phyloP scores from a whole-genome alignment of 2,797 vertebrate species.

The Peromyscus melanophrys region DNA sequence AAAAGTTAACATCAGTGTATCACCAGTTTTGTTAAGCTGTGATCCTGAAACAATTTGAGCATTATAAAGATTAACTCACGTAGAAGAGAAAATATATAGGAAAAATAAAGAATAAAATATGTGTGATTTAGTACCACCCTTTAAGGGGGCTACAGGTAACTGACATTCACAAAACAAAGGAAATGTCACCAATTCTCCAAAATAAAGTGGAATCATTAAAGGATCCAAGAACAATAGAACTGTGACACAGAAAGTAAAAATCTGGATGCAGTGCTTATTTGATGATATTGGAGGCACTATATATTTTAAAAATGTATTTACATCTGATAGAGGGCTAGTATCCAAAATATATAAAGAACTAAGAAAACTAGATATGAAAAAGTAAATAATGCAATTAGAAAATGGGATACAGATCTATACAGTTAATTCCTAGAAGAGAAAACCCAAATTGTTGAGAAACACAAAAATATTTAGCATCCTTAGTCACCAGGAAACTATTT shows the following conservation, averaged over 20 bases:
- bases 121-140: neutral
- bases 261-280: neutral
- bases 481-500: too few species aligned
- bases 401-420: neutral
- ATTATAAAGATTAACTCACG: neutral
- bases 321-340: neutral
- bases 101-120: neutral
- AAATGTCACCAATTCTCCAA: neutral
- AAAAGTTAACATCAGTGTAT: neutral
- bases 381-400: neutral
- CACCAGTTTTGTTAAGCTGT: neutral
- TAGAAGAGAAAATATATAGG: neutral
- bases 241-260: neutral
- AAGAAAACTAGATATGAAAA: neutral
- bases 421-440: neutral
- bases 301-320: neutral
- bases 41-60: neutral
- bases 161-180: neutral
- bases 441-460: neutral
- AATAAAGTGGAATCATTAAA: neutral
- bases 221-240: neutral
- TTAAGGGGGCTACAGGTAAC: neutral
- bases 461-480: neutral
- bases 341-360: neutral
- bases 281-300: neutral